phyloP scores from a whole-genome alignment of 2,888 invertebrate genomes.

The Netelia melanura region DNA sequence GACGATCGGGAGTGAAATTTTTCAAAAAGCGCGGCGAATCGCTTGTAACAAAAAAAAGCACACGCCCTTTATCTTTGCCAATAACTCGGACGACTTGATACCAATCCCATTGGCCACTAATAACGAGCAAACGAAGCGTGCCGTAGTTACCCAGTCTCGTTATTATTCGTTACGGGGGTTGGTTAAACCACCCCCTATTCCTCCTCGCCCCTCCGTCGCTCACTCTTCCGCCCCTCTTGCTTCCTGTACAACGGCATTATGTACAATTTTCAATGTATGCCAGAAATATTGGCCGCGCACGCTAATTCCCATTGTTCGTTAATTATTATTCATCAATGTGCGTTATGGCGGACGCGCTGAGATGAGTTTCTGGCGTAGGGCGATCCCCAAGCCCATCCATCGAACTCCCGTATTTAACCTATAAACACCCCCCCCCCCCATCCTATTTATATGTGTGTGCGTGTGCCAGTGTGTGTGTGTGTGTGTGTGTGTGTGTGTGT shows the following conservation, averaged over 20 bases:
- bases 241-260: not conserved
- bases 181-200: not conserved
- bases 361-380: not conserved
- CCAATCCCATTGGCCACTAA: constrained; percentile 17
- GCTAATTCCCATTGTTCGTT: constrained; percentile 42
- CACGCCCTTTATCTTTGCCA: not conserved
- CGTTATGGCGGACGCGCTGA: not conserved
- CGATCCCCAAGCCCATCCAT: not conserved
- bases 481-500: too few relatives aligned
- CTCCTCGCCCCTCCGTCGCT: too few relatives aligned
- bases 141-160: not conserved
- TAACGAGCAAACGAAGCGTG: not conserved
- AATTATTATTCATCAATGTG: constrained; percentile 64
- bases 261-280: constrained; percentile 8
- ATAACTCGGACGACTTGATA: constrained; percentile 20
- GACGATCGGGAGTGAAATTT: too few relatives aligned
- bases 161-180: not conserved
- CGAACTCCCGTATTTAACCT: not conserved
- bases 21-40: too few relatives aligned
- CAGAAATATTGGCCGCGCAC: constrained; percentile 5
- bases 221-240: too few relatives aligned
- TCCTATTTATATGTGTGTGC: not conserved
- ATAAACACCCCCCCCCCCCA: not conserved
- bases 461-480: too few relatives aligned
- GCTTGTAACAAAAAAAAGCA: too few relatives aligned